phyloP scores from a whole-genome alignment of 2,888 invertebrate species.

The Caenorhabditis sulstoni region DNA sequence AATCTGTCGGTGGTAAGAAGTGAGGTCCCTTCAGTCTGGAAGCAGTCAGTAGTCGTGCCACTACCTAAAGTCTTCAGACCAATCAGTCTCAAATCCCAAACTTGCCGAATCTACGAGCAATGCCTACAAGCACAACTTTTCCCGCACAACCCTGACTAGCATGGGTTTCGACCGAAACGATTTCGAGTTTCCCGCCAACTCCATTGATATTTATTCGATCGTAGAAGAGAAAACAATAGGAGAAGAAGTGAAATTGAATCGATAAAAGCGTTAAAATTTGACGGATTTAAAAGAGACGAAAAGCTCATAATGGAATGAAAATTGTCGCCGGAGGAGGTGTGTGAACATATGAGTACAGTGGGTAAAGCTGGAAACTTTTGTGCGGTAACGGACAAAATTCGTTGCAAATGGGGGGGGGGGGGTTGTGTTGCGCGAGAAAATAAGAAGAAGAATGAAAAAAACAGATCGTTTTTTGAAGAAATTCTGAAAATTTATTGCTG shows the following conservation, averaged over 20 bases:
- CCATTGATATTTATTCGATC: neutral
- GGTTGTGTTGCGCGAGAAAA: conserved; percentile 15
- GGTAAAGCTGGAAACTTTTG: conserved; percentile 27
- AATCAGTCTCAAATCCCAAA: too few relatives aligned
- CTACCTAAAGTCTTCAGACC: too few relatives aligned
- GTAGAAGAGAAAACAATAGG: neutral
- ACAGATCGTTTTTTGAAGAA: neutral
- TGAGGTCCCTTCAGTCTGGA: too few relatives aligned
- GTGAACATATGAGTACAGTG: neutral
- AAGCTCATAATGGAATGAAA: conserved; percentile 53
- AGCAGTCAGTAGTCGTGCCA: too few relatives aligned
- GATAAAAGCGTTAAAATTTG: neutral
- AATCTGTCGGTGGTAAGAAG: too few relatives aligned
- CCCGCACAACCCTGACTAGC: too few relatives aligned
- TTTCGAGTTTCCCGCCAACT: too few relatives aligned
- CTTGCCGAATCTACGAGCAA: too few relatives aligned
- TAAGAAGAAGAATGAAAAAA: neutral
- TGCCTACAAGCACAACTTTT: too few relatives aligned
- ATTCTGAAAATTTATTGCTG: neutral
- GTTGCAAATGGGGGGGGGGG: neutral
- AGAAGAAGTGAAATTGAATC: conserved; percentile 10
- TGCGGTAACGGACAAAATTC: conserved; percentile 14
- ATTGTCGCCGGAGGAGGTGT: neutral
- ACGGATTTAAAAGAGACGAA: neutral
- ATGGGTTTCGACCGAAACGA: too few relatives aligned